These are phyloP conservation scores for Cotesia glomerata DNA, from an alignment of 1,140 invertebrate species.

Conservation along the genomic window DNA sequence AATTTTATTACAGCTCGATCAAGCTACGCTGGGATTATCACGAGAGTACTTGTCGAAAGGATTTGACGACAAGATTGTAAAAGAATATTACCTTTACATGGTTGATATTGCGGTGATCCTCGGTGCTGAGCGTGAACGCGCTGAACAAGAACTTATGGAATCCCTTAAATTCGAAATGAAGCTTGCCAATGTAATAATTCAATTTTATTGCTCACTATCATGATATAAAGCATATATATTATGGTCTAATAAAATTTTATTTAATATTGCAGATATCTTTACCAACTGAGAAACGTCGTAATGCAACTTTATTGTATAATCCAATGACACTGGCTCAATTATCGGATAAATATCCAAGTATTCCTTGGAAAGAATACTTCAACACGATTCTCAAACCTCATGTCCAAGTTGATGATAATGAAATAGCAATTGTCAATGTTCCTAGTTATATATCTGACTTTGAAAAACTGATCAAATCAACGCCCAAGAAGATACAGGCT, in stretches of 20 bases:
- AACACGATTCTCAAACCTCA: constrained; percentile 73
- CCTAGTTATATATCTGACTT: constrained; percentile 68
- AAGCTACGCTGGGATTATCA: constrained; percentile 85
- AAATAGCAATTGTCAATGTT: constrained; percentile 73
- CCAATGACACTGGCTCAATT: constrained; percentile 83
- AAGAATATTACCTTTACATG: constrained; percentile 83
- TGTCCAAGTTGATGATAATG: constrained; percentile 69
- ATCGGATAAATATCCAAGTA: constrained; percentile 74
- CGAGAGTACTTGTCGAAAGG: constrained; percentile 90
- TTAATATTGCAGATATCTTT: constrained; percentile 76
- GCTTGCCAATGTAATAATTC: constrained; percentile 83
- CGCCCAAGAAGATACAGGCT: constrained; percentile 69
- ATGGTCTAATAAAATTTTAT: background rate
- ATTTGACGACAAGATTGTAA: constrained; percentile 77
- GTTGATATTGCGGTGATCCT: constrained; percentile 87
- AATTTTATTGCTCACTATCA: background rate
- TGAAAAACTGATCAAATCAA: constrained; percentile 61
- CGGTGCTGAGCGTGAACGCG: constrained; percentile 77
- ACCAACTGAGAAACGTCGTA: constrained; percentile 88
- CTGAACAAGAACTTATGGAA: constrained; percentile 77
- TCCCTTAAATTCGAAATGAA: constrained; percentile 91
- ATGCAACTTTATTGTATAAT: constrained; percentile 90
- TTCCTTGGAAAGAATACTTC: constrained; percentile 84
- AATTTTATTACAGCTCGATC: constrained; percentile 77
- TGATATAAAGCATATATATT: background rate